Percentiles rank a stretch among this genome's conserved stretches.
Conservation (phyloP, 2,797 vertebrate genomes). For the Dendrocincla tyrannina region DNA sequence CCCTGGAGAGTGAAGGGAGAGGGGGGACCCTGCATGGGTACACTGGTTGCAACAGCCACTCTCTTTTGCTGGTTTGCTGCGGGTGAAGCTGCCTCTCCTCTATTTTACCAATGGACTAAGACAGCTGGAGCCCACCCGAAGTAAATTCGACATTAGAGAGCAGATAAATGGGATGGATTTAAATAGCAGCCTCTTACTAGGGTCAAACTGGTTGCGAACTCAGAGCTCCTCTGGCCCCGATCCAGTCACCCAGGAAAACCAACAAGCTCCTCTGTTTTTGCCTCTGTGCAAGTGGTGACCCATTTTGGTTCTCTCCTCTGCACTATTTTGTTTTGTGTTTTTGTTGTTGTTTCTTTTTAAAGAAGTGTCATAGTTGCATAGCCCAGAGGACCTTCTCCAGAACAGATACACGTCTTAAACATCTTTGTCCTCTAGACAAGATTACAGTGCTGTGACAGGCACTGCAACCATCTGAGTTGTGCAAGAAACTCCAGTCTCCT, state of each 20-base stretch:
- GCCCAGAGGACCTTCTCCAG: not conserved
- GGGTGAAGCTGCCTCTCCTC: not conserved
- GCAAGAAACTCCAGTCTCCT: not conserved
- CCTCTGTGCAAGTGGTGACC: not conserved
- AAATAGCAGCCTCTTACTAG: conserved; percentile 36
- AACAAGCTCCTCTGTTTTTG: not conserved
- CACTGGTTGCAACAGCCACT: not conserved
- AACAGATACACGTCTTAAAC: not conserved
- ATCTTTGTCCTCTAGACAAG: not conserved
- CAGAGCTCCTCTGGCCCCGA: not conserved
- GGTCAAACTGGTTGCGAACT: conserved; percentile 24
- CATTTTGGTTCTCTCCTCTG: not conserved
- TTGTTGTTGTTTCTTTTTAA: not conserved
- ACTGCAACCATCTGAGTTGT: not conserved
- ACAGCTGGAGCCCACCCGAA: conserved; percentile 51
- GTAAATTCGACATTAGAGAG: conserved; percentile 43
- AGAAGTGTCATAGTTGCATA: not conserved
- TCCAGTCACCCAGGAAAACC: conserved; percentile 17
- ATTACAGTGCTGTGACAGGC: not conserved
- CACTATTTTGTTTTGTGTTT: not conserved
- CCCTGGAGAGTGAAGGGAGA: not conserved
- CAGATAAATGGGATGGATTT: conserved; percentile 36
- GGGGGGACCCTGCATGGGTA: not conserved
- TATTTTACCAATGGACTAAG: not conserved
- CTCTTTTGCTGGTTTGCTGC: not conserved